phyloP scores from a whole-genome alignment of 2,888 invertebrate species.

The Papilio protenor region DNA sequence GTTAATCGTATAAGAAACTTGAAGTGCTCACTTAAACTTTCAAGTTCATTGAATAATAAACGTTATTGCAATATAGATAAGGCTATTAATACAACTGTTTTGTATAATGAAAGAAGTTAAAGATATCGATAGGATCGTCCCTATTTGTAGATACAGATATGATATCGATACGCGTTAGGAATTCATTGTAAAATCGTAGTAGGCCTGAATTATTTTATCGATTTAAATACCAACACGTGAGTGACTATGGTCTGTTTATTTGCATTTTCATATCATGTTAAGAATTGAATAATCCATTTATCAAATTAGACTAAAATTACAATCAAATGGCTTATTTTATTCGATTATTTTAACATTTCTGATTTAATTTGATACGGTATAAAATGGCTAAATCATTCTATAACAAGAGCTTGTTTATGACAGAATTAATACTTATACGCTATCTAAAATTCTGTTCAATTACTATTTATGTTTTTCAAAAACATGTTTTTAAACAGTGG shows the following conservation, averaged over 20 bases:
- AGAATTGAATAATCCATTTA: background rate
- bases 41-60: conserved; percentile 6
- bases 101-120: conserved; percentile 7
- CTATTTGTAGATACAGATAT: conserved; percentile 33
- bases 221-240: background rate
- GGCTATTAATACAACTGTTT: background rate
- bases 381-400: background rate
- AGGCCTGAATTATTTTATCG: conserved; percentile 13
- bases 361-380: background rate
- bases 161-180: conserved; percentile 18
- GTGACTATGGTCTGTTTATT: background rate
- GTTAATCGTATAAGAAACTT: conserved; percentile 31
- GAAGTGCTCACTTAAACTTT: conserved; percentile 13
- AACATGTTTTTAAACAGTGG: background rate
- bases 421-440: background rate
- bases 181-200: conserved; percentile 34
- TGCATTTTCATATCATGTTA: background rate
- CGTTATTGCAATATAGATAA: background rate
- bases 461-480: background rate
- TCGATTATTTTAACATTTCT: background rate
- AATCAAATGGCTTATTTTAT: background rate
- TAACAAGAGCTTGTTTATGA: background rate
- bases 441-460: background rate
- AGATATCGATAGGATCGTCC: conserved; percentile 8
- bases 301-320: background rate